Evolutionary conservation across 2,888 invertebrate species (phyloP).

Genomic region (Eurytoma californica): DNA sequence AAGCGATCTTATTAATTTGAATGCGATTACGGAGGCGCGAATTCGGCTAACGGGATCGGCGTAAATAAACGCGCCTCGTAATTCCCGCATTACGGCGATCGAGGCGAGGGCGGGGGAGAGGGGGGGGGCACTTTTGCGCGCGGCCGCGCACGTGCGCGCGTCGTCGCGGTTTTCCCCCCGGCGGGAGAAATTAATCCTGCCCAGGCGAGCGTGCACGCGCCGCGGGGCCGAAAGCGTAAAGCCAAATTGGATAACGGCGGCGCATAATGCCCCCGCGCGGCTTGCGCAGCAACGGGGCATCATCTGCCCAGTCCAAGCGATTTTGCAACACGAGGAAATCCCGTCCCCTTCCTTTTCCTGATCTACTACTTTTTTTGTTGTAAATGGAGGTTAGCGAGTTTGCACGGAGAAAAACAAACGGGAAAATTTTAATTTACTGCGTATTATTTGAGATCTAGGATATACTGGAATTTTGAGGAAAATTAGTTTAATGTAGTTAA

Average conservation of each 20-base stretch:
- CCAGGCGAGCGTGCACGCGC: slow-evolving; percentile 63
- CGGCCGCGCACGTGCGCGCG: too few species aligned
- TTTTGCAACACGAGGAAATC: slow-evolving; percentile 46
- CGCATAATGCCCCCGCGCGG: slow-evolving; percentile 36
- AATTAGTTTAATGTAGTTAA: too few species aligned
- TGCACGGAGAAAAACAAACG: too few species aligned
- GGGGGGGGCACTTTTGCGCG: slow-evolving; percentile 22
- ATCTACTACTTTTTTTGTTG: background rate
- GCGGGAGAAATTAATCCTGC: slow-evolving; percentile 65
- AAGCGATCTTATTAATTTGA: slow-evolving; percentile 31
- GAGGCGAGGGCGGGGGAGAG: slow-evolving; percentile 29
- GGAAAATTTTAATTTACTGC: too few species aligned
- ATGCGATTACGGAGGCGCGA: slow-evolving; percentile 28
- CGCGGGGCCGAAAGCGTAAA: slow-evolving; percentile 70
- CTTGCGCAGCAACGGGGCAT: slow-evolving; percentile 55
- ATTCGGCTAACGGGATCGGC: slow-evolving; percentile 22
- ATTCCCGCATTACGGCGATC: slow-evolving; percentile 18
- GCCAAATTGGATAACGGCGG: slow-evolving; percentile 66
- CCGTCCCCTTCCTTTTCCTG: background rate
- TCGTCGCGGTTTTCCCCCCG: slow-evolving; percentile 29
- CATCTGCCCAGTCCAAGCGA: slow-evolving; percentile 20
- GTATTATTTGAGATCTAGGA: too few species aligned
- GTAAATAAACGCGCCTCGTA: slow-evolving; percentile 23
- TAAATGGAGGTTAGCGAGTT: too few species aligned
- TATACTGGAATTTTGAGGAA: too few species aligned